A percentile compares a stretch with the other conserved stretches of the same genome.
Evolutionary conservation across 2,888 invertebrate genomes (phyloP).

Genomic region (Pristionchus maxplancki): DNA sequence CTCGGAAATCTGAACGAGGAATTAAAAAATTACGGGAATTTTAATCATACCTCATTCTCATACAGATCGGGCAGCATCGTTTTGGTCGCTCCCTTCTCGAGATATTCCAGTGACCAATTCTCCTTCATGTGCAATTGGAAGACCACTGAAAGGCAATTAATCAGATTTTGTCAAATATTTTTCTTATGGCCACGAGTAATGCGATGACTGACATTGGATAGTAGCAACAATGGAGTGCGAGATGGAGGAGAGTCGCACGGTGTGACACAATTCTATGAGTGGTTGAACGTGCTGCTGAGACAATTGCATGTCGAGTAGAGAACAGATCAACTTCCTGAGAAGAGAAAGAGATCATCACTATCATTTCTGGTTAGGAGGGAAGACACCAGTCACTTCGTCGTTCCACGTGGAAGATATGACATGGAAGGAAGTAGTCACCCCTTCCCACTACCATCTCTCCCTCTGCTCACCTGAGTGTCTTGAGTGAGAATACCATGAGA

Average conservation of each 20-base stretch:
- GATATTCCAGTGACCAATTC: slow-evolving; percentile 74
- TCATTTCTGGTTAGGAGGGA: neutral
- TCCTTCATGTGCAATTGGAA: slow-evolving; percentile 68
- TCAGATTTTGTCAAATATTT: too few relatives aligned
- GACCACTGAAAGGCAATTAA: slow-evolving; percentile 58
- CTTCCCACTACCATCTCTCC: neutral
- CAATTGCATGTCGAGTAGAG: slow-evolving; percentile 69
- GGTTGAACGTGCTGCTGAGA: slow-evolving; percentile 70
- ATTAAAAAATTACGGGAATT: neutral
- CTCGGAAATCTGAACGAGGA: slow-evolving; percentile 70
- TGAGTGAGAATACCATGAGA: slow-evolving; percentile 67
- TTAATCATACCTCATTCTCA: slow-evolving; percentile 70
- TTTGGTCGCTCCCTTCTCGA: slow-evolving; percentile 67
- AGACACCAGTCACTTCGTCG: neutral
- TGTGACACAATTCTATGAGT: slow-evolving; percentile 74
- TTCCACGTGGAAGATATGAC: neutral
- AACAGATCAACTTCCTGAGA: slow-evolving; percentile 68
- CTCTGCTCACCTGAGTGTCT: slow-evolving; percentile 62
- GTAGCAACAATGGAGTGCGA: slow-evolving; percentile 25
- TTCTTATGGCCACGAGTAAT: too few relatives aligned
- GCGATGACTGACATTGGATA: neutral
- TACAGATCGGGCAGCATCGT: slow-evolving; percentile 76
- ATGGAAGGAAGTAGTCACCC: neutral
- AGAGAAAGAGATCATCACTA: neutral
- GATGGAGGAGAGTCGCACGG: slow-evolving; percentile 60